Percentiles rank a stretch among this genome's conserved stretches.
These are phyloP conservation scores for Diadema setosum DNA, from an alignment of 35 echinoderm and acorn worm species.

Conservation along the genomic window DNA sequence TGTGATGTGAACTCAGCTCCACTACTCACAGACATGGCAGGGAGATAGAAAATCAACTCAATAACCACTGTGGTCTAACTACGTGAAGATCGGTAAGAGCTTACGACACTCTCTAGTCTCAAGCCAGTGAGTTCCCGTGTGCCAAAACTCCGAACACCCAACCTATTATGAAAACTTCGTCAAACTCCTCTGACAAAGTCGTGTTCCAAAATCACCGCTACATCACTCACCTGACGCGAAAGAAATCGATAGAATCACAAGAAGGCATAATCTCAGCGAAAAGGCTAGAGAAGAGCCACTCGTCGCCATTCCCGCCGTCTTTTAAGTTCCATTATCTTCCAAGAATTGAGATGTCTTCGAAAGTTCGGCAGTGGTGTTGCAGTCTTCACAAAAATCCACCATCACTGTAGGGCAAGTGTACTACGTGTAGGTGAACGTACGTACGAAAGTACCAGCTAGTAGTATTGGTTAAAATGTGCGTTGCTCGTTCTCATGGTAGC, in stretches of 20 bases:
- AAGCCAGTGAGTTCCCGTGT: background rate
- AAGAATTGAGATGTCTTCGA: too few relatives aligned
- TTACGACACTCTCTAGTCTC: background rate
- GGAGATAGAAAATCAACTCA: too few relatives aligned
- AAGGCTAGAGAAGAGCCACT: background rate
- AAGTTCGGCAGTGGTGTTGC: too few relatives aligned
- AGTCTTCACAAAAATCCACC: too few relatives aligned
- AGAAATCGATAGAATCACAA: background rate
- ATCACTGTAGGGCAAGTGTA: too few relatives aligned
- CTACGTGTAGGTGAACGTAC: too few relatives aligned
- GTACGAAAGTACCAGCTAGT: too few relatives aligned
- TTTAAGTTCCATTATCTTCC: slow-evolving; percentile 1
- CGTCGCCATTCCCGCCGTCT: background rate
- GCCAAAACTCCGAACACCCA: background rate
- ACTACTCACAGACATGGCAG: too few relatives aligned
- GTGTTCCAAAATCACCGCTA: background rate
- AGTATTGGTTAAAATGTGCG: too few relatives aligned
- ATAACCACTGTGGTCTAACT: too few relatives aligned
- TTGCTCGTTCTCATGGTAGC: too few relatives aligned
- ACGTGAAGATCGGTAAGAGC: background rate
- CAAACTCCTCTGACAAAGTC: background rate
- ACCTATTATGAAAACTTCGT: background rate
- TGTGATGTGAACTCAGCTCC: too few relatives aligned
- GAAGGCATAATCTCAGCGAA: background rate
- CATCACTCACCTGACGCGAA: background rate